Percentiles rank a stretch among this genome's conserved stretches.
phyloP scores from a whole-genome alignment of 2,113 vertebrate species.

The cat (Felis catus) region DNA sequence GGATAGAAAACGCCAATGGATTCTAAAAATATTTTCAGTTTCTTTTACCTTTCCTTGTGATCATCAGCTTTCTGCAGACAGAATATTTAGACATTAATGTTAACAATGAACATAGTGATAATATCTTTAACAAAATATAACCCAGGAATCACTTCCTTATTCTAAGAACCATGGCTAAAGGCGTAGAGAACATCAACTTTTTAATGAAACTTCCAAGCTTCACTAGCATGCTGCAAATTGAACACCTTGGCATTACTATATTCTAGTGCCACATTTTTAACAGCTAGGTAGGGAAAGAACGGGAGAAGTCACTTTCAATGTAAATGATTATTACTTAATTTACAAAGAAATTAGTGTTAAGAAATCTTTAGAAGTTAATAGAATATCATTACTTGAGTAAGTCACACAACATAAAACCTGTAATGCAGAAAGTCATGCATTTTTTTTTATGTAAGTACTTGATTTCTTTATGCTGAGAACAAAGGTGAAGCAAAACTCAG shows the following conservation, averaged over 20 bases:
- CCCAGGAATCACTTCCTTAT: slow-evolving; percentile 49
- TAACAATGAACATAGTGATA: slow-evolving; percentile 5
- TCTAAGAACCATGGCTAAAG: slow-evolving; percentile 75
- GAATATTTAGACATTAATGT: not conserved
- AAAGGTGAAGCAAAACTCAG: slow-evolving; percentile 23
- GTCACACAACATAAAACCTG: slow-evolving; percentile 74
- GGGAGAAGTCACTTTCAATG: slow-evolving; percentile 69
- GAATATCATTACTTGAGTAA: slow-evolving; percentile 63
- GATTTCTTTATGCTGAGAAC: slow-evolving; percentile 43
- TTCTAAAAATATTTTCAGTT: slow-evolving; percentile 18
- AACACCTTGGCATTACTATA: slow-evolving; percentile 61
- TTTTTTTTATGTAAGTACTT: slow-evolving; percentile 55
- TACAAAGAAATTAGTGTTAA: slow-evolving; percentile 80
- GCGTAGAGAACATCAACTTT: slow-evolving; percentile 68
- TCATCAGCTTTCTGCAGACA: not conserved
- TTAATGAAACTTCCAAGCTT: slow-evolving; percentile 76
- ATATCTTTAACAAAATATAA: slow-evolving; percentile 54
- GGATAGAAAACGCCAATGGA: not conserved
- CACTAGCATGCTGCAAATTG: slow-evolving; percentile 74
- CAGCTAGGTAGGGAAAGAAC: slow-evolving; percentile 62
- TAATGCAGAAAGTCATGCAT: slow-evolving; percentile 55
- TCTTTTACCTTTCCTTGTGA: not conserved
- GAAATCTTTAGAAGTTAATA: slow-evolving; percentile 77
- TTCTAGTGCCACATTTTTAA: slow-evolving; percentile 76
- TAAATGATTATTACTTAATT: slow-evolving; percentile 84